Conservation (phyloP, 2,797 vertebrate species). For the Smutsia temminckii region DNA sequence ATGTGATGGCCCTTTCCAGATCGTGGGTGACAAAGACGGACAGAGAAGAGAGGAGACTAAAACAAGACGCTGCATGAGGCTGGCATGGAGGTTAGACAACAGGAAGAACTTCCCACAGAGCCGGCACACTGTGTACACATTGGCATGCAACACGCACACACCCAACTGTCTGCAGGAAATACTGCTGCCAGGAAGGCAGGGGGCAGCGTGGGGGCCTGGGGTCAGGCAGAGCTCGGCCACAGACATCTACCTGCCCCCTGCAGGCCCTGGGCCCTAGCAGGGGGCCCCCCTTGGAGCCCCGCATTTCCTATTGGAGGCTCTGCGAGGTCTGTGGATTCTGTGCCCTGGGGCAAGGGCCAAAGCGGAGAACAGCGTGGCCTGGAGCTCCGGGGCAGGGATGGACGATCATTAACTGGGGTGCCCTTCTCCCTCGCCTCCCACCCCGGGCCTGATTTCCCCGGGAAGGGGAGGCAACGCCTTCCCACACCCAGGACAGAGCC, state of each 20-base stretch:
- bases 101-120: slow-evolving; percentile 7
- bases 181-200: neutral
- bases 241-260: slow-evolving; percentile 18
- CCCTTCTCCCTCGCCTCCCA: neutral
- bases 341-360: neutral
- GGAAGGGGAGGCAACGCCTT: neutral
- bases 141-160: neutral
- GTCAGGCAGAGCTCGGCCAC: neutral
- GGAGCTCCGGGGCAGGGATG: neutral
- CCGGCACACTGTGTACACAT: neutral
- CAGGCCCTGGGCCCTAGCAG: neutral
- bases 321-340: slow-evolving; percentile 24
- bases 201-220: slow-evolving; percentile 5
- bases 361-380: neutral
- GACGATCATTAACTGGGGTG: neutral
- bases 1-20: neutral
- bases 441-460: neutral
- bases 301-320: slow-evolving; percentile 33
- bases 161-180: neutral
- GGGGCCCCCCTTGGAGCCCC: neutral
- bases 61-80: neutral
- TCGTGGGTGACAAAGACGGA: neutral
- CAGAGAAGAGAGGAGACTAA: neutral
- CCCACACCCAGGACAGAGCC: neutral
- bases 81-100: neutral